Base-by-base conservation (phyloP, 2,113 vertebrate genomes). In the Lynx canadensis region DNA sequence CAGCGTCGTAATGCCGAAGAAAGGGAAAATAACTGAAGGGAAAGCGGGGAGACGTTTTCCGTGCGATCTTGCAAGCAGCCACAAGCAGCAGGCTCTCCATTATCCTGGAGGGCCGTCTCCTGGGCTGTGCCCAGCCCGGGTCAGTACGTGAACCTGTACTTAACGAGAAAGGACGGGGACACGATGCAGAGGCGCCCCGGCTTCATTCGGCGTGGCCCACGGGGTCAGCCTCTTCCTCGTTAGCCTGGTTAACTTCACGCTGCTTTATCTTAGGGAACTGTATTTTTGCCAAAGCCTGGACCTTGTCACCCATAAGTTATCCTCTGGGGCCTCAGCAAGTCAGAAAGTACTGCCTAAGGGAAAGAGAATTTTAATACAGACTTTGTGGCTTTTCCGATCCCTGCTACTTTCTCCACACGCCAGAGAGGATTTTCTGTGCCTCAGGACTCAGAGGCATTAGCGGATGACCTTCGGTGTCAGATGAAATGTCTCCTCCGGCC, bases 61-160 rank as follows among this genome's bases (percentile, higher is more conserved):
- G 5, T 15, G 7, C 18, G 48, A 0, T 7, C n/a, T 69, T 79
- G 36, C 45, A 41, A 45, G 5, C 0, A 0, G 31, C 29, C 4
- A 10, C 1, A n/a, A 48, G 63, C 1, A 13, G 69, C 48, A 36
- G 91, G 1, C 52, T 80, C 73, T 36, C 0, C 1, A 0, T 81
- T 78, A 38, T 60, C 1, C 18, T 0, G 2, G 45, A 29, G 6
- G 16, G 15, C 4, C 87, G 16, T 76, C 50, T 93, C 76, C 76
- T 1, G 0, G 2, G 38, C 12, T 0, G 0, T 1, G 73, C 71
- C 86, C 78, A 0, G 5, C 18, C n/a, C 11, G 1, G 11, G 0
- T 19, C 13, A 7, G 3, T 5, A 23, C 57, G 36, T 41, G 4
- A 68, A 27, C 38, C 0, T 71, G 48, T 19, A 3, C 25, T 38